A percentile compares a stretch with the other conserved stretches of the same genome.
phyloP scores from a whole-genome alignment of 2,797 vertebrate species.

The Taeniopygia guttata region DNA sequence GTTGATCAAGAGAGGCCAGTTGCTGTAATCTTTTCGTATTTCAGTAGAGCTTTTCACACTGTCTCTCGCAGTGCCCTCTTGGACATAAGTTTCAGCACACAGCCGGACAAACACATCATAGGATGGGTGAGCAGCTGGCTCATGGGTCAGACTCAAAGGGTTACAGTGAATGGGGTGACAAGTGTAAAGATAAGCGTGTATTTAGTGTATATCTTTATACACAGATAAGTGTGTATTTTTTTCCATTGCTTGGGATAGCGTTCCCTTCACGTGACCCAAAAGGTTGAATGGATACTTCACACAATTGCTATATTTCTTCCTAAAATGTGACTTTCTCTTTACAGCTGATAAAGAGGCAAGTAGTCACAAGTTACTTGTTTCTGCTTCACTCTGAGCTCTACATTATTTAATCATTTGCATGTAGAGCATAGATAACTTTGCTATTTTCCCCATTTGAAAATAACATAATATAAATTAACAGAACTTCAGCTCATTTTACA shows the following conservation, averaged over 20 bases:
- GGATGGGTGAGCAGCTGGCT: not conserved
- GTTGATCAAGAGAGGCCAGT: not conserved
- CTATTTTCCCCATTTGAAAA: slow-evolving; percentile 27
- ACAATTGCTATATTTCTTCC: slow-evolving; percentile 42
- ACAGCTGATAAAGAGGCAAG: slow-evolving; percentile 70
- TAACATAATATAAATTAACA: slow-evolving; percentile 38
- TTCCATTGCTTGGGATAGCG: slow-evolving; percentile 36
- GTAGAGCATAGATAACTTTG: slow-evolving; percentile 31
- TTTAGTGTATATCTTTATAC: too few relatives aligned
- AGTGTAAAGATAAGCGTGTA: too few relatives aligned
- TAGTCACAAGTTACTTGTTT: slow-evolving; percentile 67
- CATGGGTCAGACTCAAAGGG: rapidly evolving
- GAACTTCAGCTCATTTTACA: slow-evolving; percentile 8
- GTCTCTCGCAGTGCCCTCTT: not conserved
- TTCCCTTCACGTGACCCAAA: slow-evolving; percentile 51
- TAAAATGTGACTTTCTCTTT: slow-evolving; percentile 35
- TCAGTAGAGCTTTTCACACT: not conserved
- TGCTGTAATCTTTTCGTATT: not conserved
- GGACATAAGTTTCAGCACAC: not conserved
- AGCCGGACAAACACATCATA: not conserved
- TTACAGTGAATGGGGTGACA: not conserved
- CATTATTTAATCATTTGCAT: slow-evolving; percentile 66
- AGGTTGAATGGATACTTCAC: slow-evolving; percentile 49
- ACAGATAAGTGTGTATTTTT: slow-evolving; percentile 52
- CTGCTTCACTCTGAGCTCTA: slow-evolving; percentile 42